Evolutionary conservation across 1,140 invertebrate species (phyloP).

Genomic region (Drosophila pseudoananassae): DNA sequence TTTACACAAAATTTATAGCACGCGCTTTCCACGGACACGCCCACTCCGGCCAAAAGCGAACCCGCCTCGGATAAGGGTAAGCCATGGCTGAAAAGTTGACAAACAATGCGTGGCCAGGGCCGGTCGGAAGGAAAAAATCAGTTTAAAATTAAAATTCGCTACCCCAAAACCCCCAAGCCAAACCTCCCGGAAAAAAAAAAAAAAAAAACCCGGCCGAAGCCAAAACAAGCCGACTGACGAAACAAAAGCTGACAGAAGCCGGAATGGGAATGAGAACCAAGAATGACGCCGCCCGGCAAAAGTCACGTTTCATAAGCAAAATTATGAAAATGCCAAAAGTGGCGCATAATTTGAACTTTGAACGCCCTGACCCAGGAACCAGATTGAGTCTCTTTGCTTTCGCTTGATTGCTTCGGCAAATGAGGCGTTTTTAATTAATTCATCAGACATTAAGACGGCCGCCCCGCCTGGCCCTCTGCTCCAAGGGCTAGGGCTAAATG

Average conservation of each 20-base stretch:
- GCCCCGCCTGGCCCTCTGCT: not conserved
- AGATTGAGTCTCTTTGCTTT: constrained; percentile 34
- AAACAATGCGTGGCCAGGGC: constrained; percentile 66
- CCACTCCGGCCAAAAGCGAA: constrained; percentile 6
- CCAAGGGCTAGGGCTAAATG: constrained; percentile 25
- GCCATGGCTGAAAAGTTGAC: constrained; percentile 65
- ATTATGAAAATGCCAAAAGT: constrained; percentile 75
- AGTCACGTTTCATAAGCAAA: constrained; percentile 79
- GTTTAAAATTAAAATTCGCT: constrained; percentile 72
- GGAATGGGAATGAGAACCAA: constrained; percentile 32
- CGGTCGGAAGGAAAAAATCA: constrained; percentile 52
- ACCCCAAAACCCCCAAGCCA: not conserved
- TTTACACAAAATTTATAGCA: constrained; percentile 78
- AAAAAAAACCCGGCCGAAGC: constrained; percentile 13
- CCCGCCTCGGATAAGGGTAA: constrained; percentile 53
- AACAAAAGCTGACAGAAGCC: constrained; percentile 53
- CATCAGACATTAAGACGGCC: constrained; percentile 46
- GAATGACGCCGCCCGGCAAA: constrained; percentile 38
- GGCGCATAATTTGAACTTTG: constrained; percentile 71
- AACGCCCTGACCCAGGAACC: constrained; percentile 21
- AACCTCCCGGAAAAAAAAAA: not conserved
- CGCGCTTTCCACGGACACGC: constrained; percentile 42
- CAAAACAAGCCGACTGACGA: constrained; percentile 9
- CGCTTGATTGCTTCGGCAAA: constrained; percentile 69
- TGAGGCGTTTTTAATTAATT: constrained; percentile 82